A percentile compares a stretch with the other conserved stretches of the same genome.
phyloP scores from a whole-genome alignment of 2,888 invertebrate species.

The Eupithecia exiguata region DNA sequence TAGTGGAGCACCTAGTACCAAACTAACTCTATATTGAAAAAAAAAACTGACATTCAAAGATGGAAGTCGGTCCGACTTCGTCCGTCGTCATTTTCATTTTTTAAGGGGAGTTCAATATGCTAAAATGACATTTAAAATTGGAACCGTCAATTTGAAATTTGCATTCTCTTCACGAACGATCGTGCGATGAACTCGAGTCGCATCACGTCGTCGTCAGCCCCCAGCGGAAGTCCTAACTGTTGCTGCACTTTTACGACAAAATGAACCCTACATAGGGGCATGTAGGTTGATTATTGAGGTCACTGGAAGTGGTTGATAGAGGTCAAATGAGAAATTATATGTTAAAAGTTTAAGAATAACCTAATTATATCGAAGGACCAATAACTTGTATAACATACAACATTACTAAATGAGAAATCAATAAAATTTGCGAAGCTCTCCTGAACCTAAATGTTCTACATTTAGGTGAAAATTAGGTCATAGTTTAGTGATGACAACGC shows the following conservation, averaged over 20 bases:
- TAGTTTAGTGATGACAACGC: no score
- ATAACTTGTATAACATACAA: no score
- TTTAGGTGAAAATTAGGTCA: no score
- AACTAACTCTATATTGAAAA: no score
- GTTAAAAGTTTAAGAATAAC: background rate
- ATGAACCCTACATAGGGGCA: slow-evolving; percentile 57
- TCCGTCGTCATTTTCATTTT: background rate
- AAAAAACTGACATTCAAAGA: no score
- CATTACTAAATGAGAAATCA: no score
- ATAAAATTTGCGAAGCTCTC: no score
- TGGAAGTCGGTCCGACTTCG: no score
- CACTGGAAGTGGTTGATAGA: slow-evolving; percentile 13
- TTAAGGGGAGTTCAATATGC: no score
- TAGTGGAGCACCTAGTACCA: no score
- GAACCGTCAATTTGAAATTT: slow-evolving; percentile 1
- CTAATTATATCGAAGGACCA: no score
- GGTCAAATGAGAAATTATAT: slow-evolving; percentile 3
- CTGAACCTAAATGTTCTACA: no score
- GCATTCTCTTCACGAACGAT: slow-evolving; percentile 50
- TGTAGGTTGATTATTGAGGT: slow-evolving; percentile 67
- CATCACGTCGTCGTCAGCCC: slow-evolving; percentile 62
- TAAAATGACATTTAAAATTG: background rate
- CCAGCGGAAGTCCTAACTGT: slow-evolving; percentile 71
- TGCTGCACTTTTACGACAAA: slow-evolving; percentile 58
- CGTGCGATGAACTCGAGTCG: slow-evolving; percentile 54